Conservation (phyloP, 2,797 vertebrate species). For the Poeciliopsis infans region DNA sequence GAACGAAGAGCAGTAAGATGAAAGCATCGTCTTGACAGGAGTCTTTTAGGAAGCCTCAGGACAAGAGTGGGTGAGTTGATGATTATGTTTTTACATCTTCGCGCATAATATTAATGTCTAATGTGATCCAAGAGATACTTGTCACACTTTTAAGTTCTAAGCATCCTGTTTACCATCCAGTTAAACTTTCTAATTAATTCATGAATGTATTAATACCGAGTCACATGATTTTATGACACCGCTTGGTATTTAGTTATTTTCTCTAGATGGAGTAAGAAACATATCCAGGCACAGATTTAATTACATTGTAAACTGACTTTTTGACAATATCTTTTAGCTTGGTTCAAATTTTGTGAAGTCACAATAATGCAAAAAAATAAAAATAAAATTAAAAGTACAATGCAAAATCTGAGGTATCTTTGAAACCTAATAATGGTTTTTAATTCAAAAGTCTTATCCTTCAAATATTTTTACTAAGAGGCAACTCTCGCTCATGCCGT, state of each 20-base stretch:
- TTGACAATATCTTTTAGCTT: not conserved
- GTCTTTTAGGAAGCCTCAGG: not conserved
- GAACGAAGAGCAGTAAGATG: not conserved
- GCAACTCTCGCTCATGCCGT: not conserved
- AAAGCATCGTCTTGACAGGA: not conserved
- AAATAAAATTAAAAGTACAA: not conserved
- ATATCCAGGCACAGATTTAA: not conserved
- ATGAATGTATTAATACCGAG: not conserved
- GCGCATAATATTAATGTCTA: not conserved
- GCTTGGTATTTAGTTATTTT: not conserved
- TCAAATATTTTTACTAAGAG: not conserved
- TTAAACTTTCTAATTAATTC: not conserved
- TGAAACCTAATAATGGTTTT: not conserved
- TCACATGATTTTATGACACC: not conserved
- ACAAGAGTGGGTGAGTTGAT: conserved; percentile 29
- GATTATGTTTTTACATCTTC: not conserved
- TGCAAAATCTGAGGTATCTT: too few relatives aligned
- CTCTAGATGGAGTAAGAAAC: not conserved
- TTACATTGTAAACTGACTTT: not conserved
- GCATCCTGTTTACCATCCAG: not conserved
- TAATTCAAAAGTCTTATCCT: not conserved
- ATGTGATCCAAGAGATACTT: not conserved
- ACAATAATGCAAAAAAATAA: not conserved
- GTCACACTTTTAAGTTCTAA: not conserved
- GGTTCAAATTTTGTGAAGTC: not conserved